A percentile compares a stretch with the other conserved stretches of the same genome.
These are phyloP conservation scores for Pterocles orientalis DNA, from an alignment of 2,113 vertebrate genomes.

Conservation along the genomic window DNA sequence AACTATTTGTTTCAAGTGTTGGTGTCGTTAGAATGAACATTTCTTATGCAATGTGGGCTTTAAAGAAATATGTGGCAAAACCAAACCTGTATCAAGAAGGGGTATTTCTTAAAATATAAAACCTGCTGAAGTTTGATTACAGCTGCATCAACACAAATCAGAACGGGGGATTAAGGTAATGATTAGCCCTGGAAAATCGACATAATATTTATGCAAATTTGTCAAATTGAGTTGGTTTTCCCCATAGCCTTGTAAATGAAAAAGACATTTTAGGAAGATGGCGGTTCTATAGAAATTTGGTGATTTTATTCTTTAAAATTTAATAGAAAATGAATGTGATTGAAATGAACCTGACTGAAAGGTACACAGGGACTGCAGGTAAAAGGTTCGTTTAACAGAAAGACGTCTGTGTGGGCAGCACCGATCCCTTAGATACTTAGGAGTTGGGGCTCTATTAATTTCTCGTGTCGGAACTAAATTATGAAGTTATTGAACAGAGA, in stretches of 20 bases:
- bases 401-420: conserved; percentile 3
- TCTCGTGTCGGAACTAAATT: conserved; percentile 64
- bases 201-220: conserved; percentile 71
- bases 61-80: background rate
- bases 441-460: conserved; percentile 64
- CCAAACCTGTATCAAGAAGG: background rate
- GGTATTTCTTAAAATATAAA: background rate
- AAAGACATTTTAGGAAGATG: conserved; percentile 63
- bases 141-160: conserved; percentile 44
- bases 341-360: conserved; percentile 53
- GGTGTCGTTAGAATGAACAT: background rate
- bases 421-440: conserved; percentile 31
- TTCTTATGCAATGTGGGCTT: background rate
- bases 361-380: conserved; percentile 30
- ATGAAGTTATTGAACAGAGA: conserved; percentile 65
- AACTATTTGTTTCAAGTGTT: background rate
- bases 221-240: conserved; percentile 66
- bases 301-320: conserved; percentile 65
- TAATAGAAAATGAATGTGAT: conserved; percentile 67
- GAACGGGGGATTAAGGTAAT: background rate
- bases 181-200: conserved; percentile 60
- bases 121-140: conserved; percentile 66
- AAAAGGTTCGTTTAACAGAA: conserved; percentile 60
- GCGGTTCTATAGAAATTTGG: conserved; percentile 36
- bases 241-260: conserved; percentile 55